phyloP scores from a whole-genome alignment of 2,113 vertebrate species.

The Urocitellus parryii region DNA sequence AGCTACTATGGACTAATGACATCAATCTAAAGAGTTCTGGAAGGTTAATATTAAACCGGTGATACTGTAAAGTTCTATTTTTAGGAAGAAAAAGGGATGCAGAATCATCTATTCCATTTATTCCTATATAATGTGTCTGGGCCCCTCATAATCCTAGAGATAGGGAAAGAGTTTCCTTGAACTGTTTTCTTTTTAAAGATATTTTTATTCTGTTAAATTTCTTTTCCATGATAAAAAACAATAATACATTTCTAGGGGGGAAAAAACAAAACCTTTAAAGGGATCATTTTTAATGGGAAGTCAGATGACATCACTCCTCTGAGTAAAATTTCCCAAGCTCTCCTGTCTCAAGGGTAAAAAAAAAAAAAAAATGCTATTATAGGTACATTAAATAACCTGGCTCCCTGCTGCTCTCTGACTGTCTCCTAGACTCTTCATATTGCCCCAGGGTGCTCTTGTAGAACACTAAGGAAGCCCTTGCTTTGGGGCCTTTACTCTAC shows the following conservation, averaged over 20 bases:
- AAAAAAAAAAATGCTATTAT: neutral
- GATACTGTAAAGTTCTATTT: neutral
- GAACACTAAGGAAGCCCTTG: neutral
- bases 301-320: neutral
- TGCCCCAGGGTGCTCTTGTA: neutral
- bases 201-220: conserved; percentile 38
- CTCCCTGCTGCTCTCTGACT: neutral
- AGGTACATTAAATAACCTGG: neutral
- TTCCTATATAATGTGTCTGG: neutral
- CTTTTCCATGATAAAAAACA: neutral
- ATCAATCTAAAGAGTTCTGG: neutral
- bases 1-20: neutral
- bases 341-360: neutral
- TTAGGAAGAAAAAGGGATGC: neutral
- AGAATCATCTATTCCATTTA: neutral
- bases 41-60: neutral
- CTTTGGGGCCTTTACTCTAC: too few relatives aligned
- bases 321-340: neutral
- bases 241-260: neutral
- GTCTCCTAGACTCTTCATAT: neutral
- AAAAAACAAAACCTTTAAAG: neutral
- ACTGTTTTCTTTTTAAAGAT: neutral
- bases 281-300: neutral
- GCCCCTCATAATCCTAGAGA: neutral
- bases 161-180: neutral